These are phyloP conservation scores for Limosa lapponica DNA, from an alignment of 2,797 vertebrate genomes.

Conservation along the genomic window DNA sequence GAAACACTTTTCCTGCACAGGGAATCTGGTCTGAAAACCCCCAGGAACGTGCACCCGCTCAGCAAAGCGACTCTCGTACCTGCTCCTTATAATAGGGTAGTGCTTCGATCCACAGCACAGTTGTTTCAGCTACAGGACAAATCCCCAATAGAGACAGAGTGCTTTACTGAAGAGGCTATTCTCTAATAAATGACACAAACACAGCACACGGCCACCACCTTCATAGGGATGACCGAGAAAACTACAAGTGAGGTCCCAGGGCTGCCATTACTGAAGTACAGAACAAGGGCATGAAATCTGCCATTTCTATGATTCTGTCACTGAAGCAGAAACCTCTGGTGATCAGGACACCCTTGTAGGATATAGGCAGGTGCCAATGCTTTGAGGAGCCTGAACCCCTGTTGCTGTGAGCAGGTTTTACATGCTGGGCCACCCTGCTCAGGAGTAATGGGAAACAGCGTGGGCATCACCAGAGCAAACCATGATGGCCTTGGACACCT, in stretches of 20 bases:
- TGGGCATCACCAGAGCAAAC: not conserved
- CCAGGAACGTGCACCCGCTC: not conserved
- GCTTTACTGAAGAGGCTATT: not conserved
- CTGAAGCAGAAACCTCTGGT: not conserved
- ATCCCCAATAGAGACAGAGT: not conserved
- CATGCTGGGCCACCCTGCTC: not conserved
- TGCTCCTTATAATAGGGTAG: not conserved
- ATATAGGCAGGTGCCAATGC: not conserved
- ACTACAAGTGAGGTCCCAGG: too few species aligned
- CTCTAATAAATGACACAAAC: not conserved
- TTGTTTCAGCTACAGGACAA: not conserved
- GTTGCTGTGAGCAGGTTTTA: rapidly evolving
- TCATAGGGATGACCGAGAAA: not conserved
- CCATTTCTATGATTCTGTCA: not conserved
- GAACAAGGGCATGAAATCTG: not conserved
- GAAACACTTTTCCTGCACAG: not conserved
- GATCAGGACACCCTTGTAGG: not conserved
- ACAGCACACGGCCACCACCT: rapidly evolving
- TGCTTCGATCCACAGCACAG: not conserved
- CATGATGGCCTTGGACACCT: not conserved
- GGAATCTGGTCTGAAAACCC: not conserved
- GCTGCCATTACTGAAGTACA: not conserved
- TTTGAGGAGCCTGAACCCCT: not conserved
- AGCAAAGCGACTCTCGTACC: not conserved
- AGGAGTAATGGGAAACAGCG: not conserved